phyloP scores from a whole-genome alignment of 1,140 invertebrate species.

The Carposina sasakii region DNA sequence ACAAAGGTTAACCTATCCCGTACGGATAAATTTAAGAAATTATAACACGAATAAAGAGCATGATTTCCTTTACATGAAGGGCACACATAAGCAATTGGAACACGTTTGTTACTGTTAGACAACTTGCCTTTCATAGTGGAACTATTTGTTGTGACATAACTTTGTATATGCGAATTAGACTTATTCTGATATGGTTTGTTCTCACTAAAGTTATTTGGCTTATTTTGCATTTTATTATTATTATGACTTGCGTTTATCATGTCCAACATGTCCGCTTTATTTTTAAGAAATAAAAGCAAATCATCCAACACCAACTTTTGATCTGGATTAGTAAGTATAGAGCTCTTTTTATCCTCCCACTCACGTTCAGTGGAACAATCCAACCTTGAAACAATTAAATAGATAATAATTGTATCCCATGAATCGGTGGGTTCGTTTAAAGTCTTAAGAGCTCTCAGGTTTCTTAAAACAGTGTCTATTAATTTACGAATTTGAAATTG shows the following conservation, averaged over 20 bases:
- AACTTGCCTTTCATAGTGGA: no score
- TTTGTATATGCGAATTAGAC: no score
- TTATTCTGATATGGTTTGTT: no score
- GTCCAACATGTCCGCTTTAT: conserved; percentile 10
- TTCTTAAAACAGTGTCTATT: conserved; percentile 3
- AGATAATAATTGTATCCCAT: conserved; percentile 13
- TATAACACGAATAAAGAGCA: conserved; percentile 3
- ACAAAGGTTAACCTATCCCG: neutral
- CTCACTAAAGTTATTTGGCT: no score
- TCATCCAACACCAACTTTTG: neutral
- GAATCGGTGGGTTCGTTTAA: neutral
- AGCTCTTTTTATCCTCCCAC: conserved; percentile 11
- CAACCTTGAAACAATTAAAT: no score
- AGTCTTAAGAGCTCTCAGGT: neutral
- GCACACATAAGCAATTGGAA: neutral
- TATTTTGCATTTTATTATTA: no score
- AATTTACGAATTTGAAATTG: no score
- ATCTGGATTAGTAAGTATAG: neutral
- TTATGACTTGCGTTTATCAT: no score
- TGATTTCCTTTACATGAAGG: conserved; percentile 10
- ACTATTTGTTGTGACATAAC: neutral
- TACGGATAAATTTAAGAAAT: conserved; percentile 9
- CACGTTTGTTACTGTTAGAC: neutral
- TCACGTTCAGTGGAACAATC: conserved; percentile 5
- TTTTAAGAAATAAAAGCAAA: conserved; percentile 7